These are phyloP conservation scores for Pentalonia nigronervosa DNA, from an alignment of 1,140 invertebrate genomes.

Conservation along the genomic window DNA sequence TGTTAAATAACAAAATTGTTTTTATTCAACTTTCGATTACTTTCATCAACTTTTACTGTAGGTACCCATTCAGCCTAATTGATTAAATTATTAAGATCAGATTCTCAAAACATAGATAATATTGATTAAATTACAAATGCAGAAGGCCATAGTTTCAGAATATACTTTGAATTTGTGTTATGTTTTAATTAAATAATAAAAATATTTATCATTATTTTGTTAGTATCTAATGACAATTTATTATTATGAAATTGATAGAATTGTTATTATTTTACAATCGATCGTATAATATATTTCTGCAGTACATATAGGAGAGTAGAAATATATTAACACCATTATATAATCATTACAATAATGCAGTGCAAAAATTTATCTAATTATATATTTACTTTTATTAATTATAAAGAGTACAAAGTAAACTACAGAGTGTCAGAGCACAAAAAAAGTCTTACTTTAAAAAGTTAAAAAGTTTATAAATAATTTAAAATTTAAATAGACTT, in stretches of 20 bases:
- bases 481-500: neutral
- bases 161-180: constrained; percentile 1
- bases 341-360: neutral
- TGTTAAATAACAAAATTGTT: no score
- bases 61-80: neutral
- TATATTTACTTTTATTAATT: neutral
- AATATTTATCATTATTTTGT: neutral
- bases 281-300: neutral
- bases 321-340: no score
- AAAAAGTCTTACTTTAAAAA: no score
- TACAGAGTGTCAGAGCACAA: no score
- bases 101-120: neutral
- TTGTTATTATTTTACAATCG: neutral
- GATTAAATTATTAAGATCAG: neutral
- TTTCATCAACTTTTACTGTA: neutral
- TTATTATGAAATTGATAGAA: neutral
- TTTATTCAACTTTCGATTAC: neutral
- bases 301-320: no score
- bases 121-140: neutral
- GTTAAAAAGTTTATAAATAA: no score
- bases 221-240: neutral
- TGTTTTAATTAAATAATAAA: neutral
- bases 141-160: neutral
- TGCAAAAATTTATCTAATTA: neutral
- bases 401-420: neutral